These are phyloP conservation scores for Ophioninae sp. DNA, from an alignment of 2,888 invertebrate species.

Conservation along the genomic window DNA sequence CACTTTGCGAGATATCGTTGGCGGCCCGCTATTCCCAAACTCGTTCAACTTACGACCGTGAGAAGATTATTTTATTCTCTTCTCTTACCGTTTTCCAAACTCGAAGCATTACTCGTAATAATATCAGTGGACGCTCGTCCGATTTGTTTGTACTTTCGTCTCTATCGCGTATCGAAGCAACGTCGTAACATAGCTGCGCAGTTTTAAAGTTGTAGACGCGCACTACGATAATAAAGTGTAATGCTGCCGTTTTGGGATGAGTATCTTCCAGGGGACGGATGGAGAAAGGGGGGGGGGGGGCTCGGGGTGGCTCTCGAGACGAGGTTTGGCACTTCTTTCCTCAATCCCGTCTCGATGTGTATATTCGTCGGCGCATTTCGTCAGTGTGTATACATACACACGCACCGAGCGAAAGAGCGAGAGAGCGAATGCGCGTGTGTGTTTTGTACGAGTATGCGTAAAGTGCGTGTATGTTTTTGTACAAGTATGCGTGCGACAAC, in stretches of 20 bases:
- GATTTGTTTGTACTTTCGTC: not conserved
- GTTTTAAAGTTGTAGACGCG: not conserved
- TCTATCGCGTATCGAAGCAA: not conserved
- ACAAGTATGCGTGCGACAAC: slow-evolving; percentile 53
- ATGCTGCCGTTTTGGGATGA: slow-evolving; percentile 23
- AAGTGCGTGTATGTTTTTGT: not conserved
- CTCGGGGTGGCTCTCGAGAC: slow-evolving; percentile 5
- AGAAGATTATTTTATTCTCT: slow-evolving; percentile 2
- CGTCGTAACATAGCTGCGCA: not conserved
- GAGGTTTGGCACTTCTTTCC: slow-evolving; percentile 52
- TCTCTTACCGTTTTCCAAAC: not conserved
- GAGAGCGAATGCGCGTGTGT: not conserved
- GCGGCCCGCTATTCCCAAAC: slow-evolving; percentile 17
- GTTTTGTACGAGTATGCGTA: not conserved
- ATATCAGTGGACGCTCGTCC: not conserved
- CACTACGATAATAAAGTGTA: slow-evolving; percentile 22
- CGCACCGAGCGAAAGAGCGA: slow-evolving; percentile 5
- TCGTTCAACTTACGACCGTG: not conserved
- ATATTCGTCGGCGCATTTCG: slow-evolving; percentile 18
- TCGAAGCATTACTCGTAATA: not conserved
- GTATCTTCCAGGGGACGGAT: slow-evolving; percentile 16
- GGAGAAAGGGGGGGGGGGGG: not conserved
- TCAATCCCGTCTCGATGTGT: slow-evolving; percentile 48
- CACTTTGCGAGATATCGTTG: not conserved
- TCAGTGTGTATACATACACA: slow-evolving; percentile 34